Conservation (phyloP, 1,140 invertebrate species). For the Cherax destructor region DNA sequence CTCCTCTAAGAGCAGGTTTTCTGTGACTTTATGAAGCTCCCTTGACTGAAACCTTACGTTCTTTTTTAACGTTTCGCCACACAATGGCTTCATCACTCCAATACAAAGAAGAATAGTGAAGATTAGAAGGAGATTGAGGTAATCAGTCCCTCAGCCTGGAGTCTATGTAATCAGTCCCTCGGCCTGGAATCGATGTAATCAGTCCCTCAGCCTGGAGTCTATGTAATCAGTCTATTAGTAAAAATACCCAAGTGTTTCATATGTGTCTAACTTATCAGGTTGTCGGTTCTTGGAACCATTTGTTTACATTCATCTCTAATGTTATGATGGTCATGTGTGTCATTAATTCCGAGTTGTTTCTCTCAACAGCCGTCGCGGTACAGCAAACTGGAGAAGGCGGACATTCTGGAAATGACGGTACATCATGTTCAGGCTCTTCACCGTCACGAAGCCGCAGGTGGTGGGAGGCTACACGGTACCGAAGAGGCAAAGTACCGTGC, state of each 20-base stretch:
- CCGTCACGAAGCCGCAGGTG: conserved; percentile 21
- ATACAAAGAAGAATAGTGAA: too few relatives aligned
- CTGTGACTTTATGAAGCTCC: too few relatives aligned
- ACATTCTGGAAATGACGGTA: conserved; percentile 64
- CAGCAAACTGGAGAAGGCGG: conserved; percentile 58
- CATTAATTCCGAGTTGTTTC: not conserved
- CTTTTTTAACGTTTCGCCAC: not conserved
- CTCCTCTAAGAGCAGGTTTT: too few relatives aligned
- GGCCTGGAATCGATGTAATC: conserved; percentile 79
- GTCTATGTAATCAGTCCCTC: too few relatives aligned
- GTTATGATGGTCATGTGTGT: not conserved
- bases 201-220: not conserved
- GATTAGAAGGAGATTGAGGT: too few relatives aligned
- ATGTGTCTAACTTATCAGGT: conserved; percentile 76
- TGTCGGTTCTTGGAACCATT: conserved; percentile 74
- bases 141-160: too few relatives aligned
- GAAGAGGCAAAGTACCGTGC: conserved; percentile 52
- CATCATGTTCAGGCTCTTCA: conserved; percentile 49
- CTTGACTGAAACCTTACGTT: too few relatives aligned
- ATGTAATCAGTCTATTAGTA: too few relatives aligned
- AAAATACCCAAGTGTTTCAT: not conserved
- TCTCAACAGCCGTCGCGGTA: conserved; percentile 41
- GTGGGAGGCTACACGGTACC: not conserved
- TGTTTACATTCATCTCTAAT: conserved; percentile 78
- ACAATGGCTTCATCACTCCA: too few relatives aligned